A percentile compares a stretch with the other conserved stretches of the same genome.
Evolutionary conservation across 2,888 invertebrate species (phyloP).

Genomic region (Neria commutata): DNA sequence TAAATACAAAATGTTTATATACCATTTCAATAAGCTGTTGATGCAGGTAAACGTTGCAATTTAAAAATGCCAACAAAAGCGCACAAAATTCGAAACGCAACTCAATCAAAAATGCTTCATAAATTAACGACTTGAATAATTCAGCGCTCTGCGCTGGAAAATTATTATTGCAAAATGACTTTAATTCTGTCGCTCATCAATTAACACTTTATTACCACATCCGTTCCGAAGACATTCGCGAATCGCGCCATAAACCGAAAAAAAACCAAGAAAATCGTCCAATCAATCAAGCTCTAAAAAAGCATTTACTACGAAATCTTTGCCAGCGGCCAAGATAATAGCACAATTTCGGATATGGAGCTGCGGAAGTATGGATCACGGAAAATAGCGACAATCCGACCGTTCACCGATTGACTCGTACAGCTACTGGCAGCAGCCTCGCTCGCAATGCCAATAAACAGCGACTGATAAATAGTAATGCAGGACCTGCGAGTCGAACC

Average conservation of each 20-base stretch:
- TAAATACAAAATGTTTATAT: no score
- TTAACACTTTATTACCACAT: not conserved
- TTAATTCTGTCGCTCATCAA: not conserved
- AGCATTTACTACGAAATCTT: no score
- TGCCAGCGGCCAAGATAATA: no score
- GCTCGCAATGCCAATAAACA: not conserved
- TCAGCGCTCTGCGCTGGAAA: no score
- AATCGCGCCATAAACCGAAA: no score
- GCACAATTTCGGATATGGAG: no score
- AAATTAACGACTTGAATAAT: not conserved
- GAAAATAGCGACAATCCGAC: not conserved
- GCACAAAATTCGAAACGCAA: not conserved
- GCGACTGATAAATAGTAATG: not conserved
- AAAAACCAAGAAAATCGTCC: not conserved
- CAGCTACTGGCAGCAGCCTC: no score
- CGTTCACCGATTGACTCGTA: not conserved
- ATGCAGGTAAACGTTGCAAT: not conserved
- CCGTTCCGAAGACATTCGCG: not conserved
- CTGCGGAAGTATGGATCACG: no score
- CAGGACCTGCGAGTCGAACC: constrained; percentile 1
- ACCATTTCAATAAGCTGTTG: not conserved
- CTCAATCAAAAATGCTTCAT: not conserved
- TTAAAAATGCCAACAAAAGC: not conserved
- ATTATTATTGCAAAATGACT: not conserved
- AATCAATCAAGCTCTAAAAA: not conserved